Evolutionary conservation across 2,113 vertebrate species (phyloP), one percentile per base, ranked within the genome.

Genomic region (Mesoclemmys tuberculata): DNA sequence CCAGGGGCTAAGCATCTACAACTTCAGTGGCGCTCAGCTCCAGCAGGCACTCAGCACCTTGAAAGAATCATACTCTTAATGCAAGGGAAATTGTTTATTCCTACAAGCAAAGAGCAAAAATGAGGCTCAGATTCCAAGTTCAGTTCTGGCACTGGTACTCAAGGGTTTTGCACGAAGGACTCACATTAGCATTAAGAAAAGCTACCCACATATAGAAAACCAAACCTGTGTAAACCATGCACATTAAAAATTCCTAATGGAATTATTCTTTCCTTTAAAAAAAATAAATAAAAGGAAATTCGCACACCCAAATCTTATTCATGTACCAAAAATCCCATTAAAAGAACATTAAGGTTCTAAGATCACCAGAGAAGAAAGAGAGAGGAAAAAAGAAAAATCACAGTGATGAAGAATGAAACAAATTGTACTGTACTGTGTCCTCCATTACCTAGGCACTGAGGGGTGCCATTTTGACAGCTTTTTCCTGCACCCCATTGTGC

Each of bases 271-370:
- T 95, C 79, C 46, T 80, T 71, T 26, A 52, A 35, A 82, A 89
- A 92, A 94, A 96, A 58, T 12, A 31, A 94, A 90, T 46, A 46
- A 82, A 80, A 79, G 87, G 82, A 79, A 92, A 85, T 29, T 93
- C 91, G 93, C 87, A 93, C 51, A 89, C 84, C 41, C 55, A 54
- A 93, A 94, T 94, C 95, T 95, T 87, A 88, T 80, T 92, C 82
- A 58, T 64, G 56, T 44, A 61, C 48, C 18, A 68, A 64, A 44
- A 27, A n/a, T 11, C 74, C 18, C 8, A 21, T 64, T 88, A 78
- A 91, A 88, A 94, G 56, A 58, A 49, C 54, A 27, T 38, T 88
- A 44, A 82, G 82, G 12, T 44, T 48, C 8, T 51, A 82, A 58
- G 80, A 89, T 71, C n/a, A 46, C n/a, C 44, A 31, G 84, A 49